Base-by-base conservation (phyloP, 1,140 invertebrate species). In the Drosophila santomea region DNA sequence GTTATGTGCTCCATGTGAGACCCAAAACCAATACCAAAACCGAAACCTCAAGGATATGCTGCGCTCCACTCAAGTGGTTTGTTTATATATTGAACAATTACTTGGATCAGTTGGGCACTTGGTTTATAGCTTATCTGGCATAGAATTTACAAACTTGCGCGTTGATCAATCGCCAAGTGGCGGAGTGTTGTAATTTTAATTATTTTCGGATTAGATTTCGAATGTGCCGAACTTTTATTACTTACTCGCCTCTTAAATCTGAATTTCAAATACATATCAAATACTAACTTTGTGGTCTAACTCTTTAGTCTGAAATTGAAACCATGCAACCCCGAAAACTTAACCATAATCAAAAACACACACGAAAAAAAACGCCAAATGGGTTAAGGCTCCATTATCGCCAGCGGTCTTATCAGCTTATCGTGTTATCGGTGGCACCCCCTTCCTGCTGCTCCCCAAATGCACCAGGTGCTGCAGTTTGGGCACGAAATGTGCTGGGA, bases 191-290 rank as follows among this genome's bases (percentile, higher is more conserved):
- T n/a, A 68, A 68, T 32, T 60, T 25, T 15, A 57, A 50, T 7
- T 50, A 58, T 71, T 72, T 72, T 72, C 14, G 44, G 64, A 58
- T 58, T 71, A 68, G 64, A 66, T 68, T 68, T 66, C 64, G 11
- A 4, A 32, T 20, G 32, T 20, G 20, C 20, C 20, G 1, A 20
- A 20, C 1, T 20, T 20, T 1, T 20, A 20, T 20, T 20, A 20
- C 20, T 20, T 20, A 0, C 2, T 20, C 20, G 20, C 20, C 20
- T 1, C 20, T 20, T 20, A 20, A 20, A 20, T 20, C 20, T 20
- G 20, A 20, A 20, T 2, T 20, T 20, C 20, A 20, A 20, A 20
- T 20, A 28, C 28, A 28, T 28, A 28, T 28, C 28, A 25, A 25
- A 25, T 25, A 4, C 25, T 5, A 25, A 25, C 25, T 3, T 3